phyloP scores from a whole-genome alignment of 2,113 vertebrate species.

The Callithrix jacchus region DNA sequence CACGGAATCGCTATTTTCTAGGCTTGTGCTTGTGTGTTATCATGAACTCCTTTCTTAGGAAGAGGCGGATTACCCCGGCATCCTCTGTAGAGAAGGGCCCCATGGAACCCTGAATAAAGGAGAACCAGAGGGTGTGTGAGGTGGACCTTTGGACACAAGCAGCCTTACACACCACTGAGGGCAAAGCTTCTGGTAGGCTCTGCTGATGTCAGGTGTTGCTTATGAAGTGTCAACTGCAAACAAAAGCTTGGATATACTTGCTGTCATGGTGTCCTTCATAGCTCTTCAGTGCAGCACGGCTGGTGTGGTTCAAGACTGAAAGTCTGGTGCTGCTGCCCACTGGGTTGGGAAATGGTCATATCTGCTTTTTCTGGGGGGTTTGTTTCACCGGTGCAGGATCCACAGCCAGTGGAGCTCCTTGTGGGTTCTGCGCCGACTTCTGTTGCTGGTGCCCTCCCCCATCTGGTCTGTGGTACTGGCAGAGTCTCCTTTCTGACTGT shows the following conservation, averaged over 20 bases:
- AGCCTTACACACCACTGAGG: accelerated
- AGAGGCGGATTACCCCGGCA: not conserved
- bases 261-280: not conserved
- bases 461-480: not conserved
- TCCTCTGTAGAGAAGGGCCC: not conserved
- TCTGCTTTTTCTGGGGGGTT: not conserved
- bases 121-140: not conserved
- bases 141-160: not conserved
- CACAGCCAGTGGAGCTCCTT: not conserved
- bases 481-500: not conserved
- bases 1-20: not conserved
- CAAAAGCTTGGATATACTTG: not conserved
- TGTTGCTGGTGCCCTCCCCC: accelerated
- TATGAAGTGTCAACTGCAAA: not conserved
- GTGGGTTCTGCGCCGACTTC: not conserved
- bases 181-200: not conserved
- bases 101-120: not conserved
- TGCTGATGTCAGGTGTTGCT: not conserved
- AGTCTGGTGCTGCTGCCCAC: not conserved
- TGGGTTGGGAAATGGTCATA: not conserved
- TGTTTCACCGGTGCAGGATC: not conserved
- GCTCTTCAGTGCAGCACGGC: not conserved
- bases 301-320: not conserved
- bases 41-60: not conserved
- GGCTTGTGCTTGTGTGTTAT: not conserved